Evolutionary conservation across 2,888 invertebrate species (phyloP), one percentile per base, ranked within the genome.

Genomic region (Hypomecis atomaria): DNA sequence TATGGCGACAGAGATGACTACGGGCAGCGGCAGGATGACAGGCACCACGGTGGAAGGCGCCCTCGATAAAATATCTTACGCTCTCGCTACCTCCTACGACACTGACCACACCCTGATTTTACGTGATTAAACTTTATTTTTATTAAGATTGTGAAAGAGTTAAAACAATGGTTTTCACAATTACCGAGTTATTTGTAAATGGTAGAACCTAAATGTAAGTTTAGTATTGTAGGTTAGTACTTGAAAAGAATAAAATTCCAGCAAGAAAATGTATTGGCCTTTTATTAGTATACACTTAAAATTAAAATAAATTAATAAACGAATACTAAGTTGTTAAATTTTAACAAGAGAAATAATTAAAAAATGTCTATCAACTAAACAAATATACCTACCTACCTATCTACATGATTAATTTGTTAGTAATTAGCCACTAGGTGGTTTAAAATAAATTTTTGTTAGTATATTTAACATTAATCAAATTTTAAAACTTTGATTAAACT

Each of bases 1-100:
- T 83, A 77, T 71, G 79, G 76, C 44, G 42, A 9, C 10, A 75
- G 78, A 62, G 77, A 81, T 6, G 74, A 77, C 6, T 74, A 77
- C 37, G 67, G 69, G 0, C 67, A 71, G 9, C 74, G 69, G 0
- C 67, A 71, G 9, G 75, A 74, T 37, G 77, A 79, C 5, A 71
- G 74, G 10, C 71, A 66, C 7, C 75, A 71, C 33, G 76, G 77
- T 0, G 72, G 77, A 7, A 79, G 78, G 47, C 76, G 56, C 76
- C 10, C 79, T 74, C 69, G 74, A 72, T 40, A 83, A 78, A 7
- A 6, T 13, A 8, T 37, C 6, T 11, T 4, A 37, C 54, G 13
- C n/a, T 49, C 7, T 3, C 48, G 36, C 48, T 47, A 47, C 47
- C 47, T 47, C 33, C n/a, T 56, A 37, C 33, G 11, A 47, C 23